Conservation (phyloP, 2,797 vertebrate genomes). For the Limnodromus scolopaceus region DNA sequence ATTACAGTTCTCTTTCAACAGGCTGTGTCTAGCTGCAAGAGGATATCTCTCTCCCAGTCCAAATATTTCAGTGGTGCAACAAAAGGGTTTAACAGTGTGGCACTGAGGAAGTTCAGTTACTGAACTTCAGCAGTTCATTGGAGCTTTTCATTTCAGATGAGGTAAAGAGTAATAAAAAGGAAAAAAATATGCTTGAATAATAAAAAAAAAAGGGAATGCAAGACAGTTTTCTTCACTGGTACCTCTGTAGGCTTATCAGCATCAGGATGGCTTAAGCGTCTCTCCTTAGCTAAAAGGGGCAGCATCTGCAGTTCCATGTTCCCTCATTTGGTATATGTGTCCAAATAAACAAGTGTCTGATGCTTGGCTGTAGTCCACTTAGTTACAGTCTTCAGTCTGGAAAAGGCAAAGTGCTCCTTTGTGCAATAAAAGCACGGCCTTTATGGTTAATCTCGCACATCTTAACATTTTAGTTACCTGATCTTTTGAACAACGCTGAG, state of each 20-base stretch:
- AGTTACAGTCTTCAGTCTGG: neutral
- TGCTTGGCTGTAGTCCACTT: neutral
- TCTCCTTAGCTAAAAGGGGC: neutral
- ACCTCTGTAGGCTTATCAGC: neutral
- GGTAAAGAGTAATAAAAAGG: neutral
- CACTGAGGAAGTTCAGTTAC: neutral
- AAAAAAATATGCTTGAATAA: neutral
- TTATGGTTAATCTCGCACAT: neutral
- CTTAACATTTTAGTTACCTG: neutral
- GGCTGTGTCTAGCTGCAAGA: neutral
- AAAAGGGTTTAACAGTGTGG: neutral
- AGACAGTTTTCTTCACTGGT: neutral
- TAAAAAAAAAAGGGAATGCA: neutral
- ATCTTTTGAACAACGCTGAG: fast-evolving
- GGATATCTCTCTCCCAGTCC: neutral
- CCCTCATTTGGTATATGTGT: neutral
- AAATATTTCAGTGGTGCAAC: neutral
- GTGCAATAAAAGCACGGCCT: neutral
- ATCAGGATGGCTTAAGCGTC: neutral
- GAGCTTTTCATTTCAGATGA: neutral
- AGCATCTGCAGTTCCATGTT: neutral
- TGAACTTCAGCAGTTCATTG: neutral
- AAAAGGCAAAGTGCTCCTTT: neutral
- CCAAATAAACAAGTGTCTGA: neutral
- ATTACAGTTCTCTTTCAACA: neutral